Conservation (phyloP, 2,888 invertebrate species). For the Cabera pusaria region DNA sequence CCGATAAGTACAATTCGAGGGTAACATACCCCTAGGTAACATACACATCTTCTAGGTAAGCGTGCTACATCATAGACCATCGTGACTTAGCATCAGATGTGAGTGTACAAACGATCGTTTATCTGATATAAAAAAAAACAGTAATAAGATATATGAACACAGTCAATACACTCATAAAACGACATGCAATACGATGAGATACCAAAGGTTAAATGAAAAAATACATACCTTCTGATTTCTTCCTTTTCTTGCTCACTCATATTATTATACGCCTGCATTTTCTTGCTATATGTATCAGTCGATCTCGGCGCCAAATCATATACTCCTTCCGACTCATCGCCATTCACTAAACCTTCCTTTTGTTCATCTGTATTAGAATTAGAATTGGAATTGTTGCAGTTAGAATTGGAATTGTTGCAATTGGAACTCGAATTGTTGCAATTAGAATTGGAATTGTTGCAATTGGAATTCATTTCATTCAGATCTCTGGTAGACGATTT, state of each 20-base stretch:
- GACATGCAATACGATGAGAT: no score
- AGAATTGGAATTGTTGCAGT: constrained; percentile 10
- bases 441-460: constrained; percentile 3
- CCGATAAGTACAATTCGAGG: no score
- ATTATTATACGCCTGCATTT: constrained; percentile 75
- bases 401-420: constrained; percentile 7
- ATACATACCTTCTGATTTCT: constrained; percentile 65
- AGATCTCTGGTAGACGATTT: constrained; percentile 14
- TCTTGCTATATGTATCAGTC: constrained; percentile 73
- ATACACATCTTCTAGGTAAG: no score
- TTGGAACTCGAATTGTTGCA: constrained; percentile 11
- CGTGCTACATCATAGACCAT: no score
- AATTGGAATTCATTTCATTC: constrained; percentile 4
- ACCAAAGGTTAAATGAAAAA: no score
- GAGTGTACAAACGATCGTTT: no score
- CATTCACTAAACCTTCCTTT: constrained; percentile 61
- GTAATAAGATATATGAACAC: no score
- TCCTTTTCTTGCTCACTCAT: constrained; percentile 75
- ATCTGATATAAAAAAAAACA: no score
- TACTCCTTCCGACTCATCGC: constrained; percentile 69
- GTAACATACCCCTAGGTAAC: no score
- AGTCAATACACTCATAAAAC: no score
- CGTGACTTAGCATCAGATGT: no score
- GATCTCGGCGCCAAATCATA: constrained; percentile 71
- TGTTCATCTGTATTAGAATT: constrained; percentile 42